Evolutionary conservation across 2,113 vertebrate species (phyloP).

Genomic region (Gavialis gangeticus): DNA sequence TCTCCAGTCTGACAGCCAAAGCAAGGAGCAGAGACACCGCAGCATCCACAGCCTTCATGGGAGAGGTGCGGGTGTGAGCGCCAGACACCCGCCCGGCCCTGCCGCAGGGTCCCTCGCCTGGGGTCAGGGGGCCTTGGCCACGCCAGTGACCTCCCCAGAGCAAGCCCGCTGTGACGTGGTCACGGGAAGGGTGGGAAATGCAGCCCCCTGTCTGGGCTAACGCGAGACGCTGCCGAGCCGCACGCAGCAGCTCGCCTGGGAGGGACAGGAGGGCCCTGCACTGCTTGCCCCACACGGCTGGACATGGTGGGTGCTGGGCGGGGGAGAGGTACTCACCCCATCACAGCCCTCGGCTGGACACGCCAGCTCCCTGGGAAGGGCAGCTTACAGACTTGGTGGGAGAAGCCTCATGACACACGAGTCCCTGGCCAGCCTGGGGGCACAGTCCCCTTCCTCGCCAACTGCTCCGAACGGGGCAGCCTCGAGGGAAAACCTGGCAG

Average conservation of each 20-base stretch:
- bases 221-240: rapidly evolving
- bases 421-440: background rate
- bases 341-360: background rate
- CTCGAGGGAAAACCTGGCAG: background rate
- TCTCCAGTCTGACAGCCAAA: background rate
- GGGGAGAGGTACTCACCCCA: background rate
- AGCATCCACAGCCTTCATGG: background rate
- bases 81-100: background rate
- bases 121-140: background rate
- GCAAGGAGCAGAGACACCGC: background rate
- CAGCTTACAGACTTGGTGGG: background rate
- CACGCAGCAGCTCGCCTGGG: background rate
- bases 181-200: background rate
- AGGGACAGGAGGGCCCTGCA: rapidly evolving
- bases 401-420: background rate
- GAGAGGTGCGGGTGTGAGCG: background rate
- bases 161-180: background rate
- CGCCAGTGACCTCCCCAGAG: background rate
- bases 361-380: background rate
- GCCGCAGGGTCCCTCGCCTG: background rate
- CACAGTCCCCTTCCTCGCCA: background rate
- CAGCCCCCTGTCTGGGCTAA: rapidly evolving
- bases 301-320: background rate
- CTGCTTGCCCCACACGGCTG: background rate
- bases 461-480: background rate